Conservation (phyloP, 1,140 invertebrate species). For the Diachasmimorpha longicaudata region DNA sequence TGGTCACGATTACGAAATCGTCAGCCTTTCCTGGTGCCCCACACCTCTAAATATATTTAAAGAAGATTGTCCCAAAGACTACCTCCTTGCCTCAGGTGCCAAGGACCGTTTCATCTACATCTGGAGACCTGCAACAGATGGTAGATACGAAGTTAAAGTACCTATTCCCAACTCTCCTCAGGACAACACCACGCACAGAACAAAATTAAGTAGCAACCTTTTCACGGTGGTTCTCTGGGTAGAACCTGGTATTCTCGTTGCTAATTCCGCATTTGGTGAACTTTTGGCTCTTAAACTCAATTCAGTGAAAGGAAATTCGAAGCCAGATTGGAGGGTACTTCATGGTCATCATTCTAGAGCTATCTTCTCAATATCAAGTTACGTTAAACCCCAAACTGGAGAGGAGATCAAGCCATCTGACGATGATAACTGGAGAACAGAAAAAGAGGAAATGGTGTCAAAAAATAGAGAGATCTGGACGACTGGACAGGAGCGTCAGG, state of each 20-base stretch:
- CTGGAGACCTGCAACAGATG: slow-evolving; percentile 66
- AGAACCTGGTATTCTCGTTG: slow-evolving; percentile 58
- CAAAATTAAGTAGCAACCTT: slow-evolving; percentile 41
- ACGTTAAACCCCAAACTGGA: not conserved
- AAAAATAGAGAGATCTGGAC: slow-evolving; percentile 63
- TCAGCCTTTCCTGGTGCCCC: slow-evolving; percentile 78
- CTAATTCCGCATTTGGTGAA: slow-evolving; percentile 63
- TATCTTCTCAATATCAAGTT: slow-evolving; percentile 62
- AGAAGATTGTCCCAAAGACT: slow-evolving; percentile 45
- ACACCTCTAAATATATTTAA: slow-evolving; percentile 61
- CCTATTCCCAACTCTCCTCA: slow-evolving; percentile 39
- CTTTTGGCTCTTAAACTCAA: slow-evolving; percentile 62
- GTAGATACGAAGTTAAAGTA: slow-evolving; percentile 57
- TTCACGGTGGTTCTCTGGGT: slow-evolving; percentile 67
- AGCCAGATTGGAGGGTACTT: slow-evolving; percentile 49
- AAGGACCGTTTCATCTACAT: slow-evolving; percentile 64
- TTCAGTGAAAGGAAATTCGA: slow-evolving; percentile 31
- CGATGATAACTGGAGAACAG: slow-evolving; percentile 40
- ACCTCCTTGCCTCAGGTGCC: slow-evolving; percentile 64
- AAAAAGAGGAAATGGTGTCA: not conserved
- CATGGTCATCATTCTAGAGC: slow-evolving; percentile 62
- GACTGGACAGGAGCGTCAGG: slow-evolving; percentile 68
- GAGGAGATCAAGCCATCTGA: not conserved
- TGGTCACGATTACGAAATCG: slow-evolving; percentile 75
- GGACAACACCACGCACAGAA: slow-evolving; percentile 39